Evolutionary conservation across 2,888 invertebrate species (phyloP), one percentile per base, ranked within the genome.

Genomic region (Lissonota sp.): DNA sequence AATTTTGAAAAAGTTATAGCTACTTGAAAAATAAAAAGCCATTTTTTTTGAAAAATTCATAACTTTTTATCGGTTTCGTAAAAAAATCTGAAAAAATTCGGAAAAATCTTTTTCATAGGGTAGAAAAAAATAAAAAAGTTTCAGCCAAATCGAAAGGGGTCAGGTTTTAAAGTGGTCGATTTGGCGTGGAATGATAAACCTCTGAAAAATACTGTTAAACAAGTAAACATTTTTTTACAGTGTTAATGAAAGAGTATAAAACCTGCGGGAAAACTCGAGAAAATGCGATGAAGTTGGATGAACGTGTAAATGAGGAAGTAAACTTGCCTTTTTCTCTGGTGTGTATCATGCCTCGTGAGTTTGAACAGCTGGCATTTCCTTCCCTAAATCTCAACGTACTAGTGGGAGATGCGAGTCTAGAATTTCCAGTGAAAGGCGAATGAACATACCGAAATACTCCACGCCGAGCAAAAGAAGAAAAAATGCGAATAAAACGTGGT

Each of bases 231-330:
- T 26, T 26, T 26, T 2, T 26, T 2, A 44, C 51, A n/a, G 1
- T 5, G 51, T 5, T n/a, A 51, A 12, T 10, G 12, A 5, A 51
- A 51, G 10, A n/a, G 51, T 26, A 55, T 10, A 39, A 44, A 16
- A 63, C 40, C 39, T 51, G 37, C 7, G n/a, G 10, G 26, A 12
- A 14, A 60, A 67, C 46, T 40, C 6, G 49, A 44, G 44, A 72
- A 60, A 63, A 57, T 39, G 60, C 53, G 51, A 57, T 26, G 57
- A 44, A 4, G 26, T 40, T 42, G 53, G 37, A 60, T 16, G 42
- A 42, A 37, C 40, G 10, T 16, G 16, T 64, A 76, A 77, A 71
- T 71, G 71, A 63, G 70, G 71, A 78, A 51, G 64, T 66, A 60
- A 51, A 72, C 71, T 53, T 66, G 37, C 12, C 26, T 58, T 7